Evolutionary conservation across 2,888 invertebrate species (phyloP), one percentile per base, ranked within the genome.

Genomic region (Scaeva pyrastri): DNA sequence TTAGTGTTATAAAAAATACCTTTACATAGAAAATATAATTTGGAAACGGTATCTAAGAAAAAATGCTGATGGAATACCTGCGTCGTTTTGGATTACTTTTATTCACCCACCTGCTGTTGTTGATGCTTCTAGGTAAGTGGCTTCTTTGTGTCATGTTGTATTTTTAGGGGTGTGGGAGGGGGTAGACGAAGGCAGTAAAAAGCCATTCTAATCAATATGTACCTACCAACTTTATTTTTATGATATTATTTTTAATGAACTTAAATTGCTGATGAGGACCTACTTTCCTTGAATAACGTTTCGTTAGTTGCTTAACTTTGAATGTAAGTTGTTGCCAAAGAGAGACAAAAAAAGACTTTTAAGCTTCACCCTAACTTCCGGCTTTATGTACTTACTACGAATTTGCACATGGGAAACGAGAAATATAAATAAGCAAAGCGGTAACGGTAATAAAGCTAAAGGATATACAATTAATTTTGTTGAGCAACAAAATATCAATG

Each of bases 31-130:
- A 16, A 39, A 73, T 56, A 70, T 74, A 74, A 71, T 74, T 74
- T 74, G 43, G 1, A 45, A 45, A 45, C 14, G 4, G n/a, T 16
- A 31, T 45, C 48, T 14, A 58, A 19, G 6, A 72, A 86, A 88
- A 88, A 89, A 91, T 91, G 91, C 89, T 90, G 90, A 89, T 89
- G 89, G 91, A 90, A 88, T 89, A 89, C 88, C 89, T 88, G 83
- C 88, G 89, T 74, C 89, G 89, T 72, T 88, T 89, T 78, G 90
- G 90, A 89, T 89, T 89, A 84, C 88, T 90, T 77, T 89, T 90
- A 89, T 88, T 89, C 83, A 88, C 89, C 87, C 90, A 91, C 81
- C 89, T 91, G 88, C 89, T 91, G 90, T 88, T 91, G 85, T 80
- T 91, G 43, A 89, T 91, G 89, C 81, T 91, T 64, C 88, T 91